Percentiles rank a stretch among this genome's conserved stretches.
Evolutionary conservation across 2,888 invertebrate genomes (phyloP).

Genomic region (Proisotoma minuta): DNA sequence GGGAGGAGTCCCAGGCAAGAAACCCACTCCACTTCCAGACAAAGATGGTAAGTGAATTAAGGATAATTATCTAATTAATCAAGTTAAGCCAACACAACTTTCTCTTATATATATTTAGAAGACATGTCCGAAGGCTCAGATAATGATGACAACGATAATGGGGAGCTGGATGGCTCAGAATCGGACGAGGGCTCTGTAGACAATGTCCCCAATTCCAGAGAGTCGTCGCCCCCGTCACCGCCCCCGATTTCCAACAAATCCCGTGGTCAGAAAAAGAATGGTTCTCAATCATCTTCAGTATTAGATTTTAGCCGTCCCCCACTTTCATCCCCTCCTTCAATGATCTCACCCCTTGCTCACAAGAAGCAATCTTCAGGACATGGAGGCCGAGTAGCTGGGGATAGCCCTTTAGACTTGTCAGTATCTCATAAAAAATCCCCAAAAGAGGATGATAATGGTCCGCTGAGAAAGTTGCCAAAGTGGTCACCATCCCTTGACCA

Average conservation of each 20-base stretch:
- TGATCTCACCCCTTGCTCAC: neutral
- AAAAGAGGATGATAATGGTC: slow-evolving; percentile 31
- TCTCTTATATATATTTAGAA: neutral
- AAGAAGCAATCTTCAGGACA: neutral
- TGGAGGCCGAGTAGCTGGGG: slow-evolving; percentile 36
- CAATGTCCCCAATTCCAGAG: slow-evolving; percentile 4
- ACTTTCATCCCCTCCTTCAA: slow-evolving; percentile 6
- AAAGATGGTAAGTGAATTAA: slow-evolving; percentile 23
- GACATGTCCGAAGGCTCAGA: slow-evolving; percentile 12
- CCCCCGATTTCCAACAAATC: too few relatives aligned
- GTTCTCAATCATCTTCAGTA: neutral
- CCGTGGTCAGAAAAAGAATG: too few relatives aligned
- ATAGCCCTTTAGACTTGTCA: slow-evolving; percentile 74
- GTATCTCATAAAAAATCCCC: slow-evolving; percentile 66
- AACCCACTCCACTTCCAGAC: slow-evolving; percentile 25
- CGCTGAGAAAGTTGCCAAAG: slow-evolving; percentile 37
- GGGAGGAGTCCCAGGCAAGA: slow-evolving; percentile 22
- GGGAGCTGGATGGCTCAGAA: neutral
- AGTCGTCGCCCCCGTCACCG: slow-evolving; percentile 5
- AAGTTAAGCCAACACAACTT: slow-evolving; percentile 19
- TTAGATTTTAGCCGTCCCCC: slow-evolving; percentile 11
- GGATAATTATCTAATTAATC: neutral
- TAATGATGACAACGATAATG: slow-evolving; percentile 5
- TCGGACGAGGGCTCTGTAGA: slow-evolving; percentile 13
- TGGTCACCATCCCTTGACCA: slow-evolving; percentile 20